These are phyloP conservation scores for Omphaloscelis lunosa DNA, from an alignment of 2,888 invertebrate species.

Conservation along the genomic window DNA sequence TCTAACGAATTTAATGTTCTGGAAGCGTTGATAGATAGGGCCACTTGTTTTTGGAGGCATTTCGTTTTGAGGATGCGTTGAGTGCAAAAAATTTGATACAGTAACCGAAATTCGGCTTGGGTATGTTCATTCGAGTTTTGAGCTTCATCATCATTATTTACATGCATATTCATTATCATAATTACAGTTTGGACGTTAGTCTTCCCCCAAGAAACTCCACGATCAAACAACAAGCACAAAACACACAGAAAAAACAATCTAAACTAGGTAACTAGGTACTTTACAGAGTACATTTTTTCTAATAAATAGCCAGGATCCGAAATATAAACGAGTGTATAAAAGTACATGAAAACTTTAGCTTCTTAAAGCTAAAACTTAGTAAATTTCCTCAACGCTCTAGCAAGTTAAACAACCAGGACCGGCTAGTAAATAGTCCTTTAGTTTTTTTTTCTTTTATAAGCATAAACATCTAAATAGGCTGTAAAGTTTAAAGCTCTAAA, in stretches of 20 bases:
- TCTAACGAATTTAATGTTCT: constrained; percentile 60
- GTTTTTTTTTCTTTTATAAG: neutral
- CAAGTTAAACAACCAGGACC: too few relatives aligned
- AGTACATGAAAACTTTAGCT: neutral
- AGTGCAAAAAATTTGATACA: constrained; percentile 7
- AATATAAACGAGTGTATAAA: neutral
- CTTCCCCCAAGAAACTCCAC: neutral
- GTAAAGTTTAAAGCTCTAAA: neutral
- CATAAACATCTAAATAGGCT: neutral
- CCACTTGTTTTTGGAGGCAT: constrained; percentile 40
- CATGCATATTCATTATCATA: too few relatives aligned
- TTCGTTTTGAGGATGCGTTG: constrained; percentile 4
- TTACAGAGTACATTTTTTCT: too few relatives aligned
- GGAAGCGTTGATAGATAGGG: constrained; percentile 58
- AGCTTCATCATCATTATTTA: neutral
- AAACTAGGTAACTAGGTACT: too few relatives aligned
- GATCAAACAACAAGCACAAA: too few relatives aligned
- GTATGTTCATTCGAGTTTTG: neutral
- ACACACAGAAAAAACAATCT: too few relatives aligned
- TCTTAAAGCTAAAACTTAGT: too few relatives aligned
- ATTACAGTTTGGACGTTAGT: too few relatives aligned
- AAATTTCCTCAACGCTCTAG: too few relatives aligned
- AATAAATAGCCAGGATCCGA: neutral
- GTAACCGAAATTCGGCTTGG: neutral
- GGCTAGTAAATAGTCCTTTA: neutral